Evolutionary conservation across 2,888 invertebrate species (phyloP), one percentile per base, ranked within the genome.

Genomic region (Iselma pallidipennis): DNA sequence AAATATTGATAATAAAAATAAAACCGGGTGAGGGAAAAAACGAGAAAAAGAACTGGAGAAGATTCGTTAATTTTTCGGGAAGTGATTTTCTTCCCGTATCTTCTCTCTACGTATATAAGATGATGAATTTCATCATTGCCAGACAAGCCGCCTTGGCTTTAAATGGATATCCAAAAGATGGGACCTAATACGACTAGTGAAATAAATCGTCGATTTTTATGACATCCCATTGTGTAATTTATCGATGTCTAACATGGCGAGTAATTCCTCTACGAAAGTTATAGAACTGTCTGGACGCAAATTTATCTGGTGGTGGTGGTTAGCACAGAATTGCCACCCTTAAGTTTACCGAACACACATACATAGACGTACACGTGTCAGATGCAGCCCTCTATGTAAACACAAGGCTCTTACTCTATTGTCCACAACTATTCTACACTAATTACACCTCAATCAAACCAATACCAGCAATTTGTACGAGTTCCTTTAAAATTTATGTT

Each of bases 371-470:
- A 45, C 66, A 67, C 67, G 66, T 69, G 69, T 69, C 69, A 67
- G 65, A 55, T 65, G 26, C 69, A 69, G 67, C 67, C 66, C 64
- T 69, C 67, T 66, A 59, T 67, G 66, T 66, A 66, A 67, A 69
- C 66, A 67, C 12, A 45, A 21, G 21, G 23, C 21, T 23, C 21
- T 45, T 61, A 63, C 53, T 49, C 67, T 57, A 67, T 69, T 69
- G 67, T 69, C 64, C 63, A 19, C 23, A 45, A 52, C 62, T 59
- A 59, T 67, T 66, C 64, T 61, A 57, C 55, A 57, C 67, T 67
- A 67, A 69, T 69, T 69, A 67, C 59, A 57, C 65, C 59, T 67
- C 67, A 67, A 69, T 69, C 66, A 66, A 45, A 59, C 63, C 61
- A 37, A 63, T 63, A 63, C 63, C 57, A 61, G 55, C 42, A 45